phyloP scores from a whole-genome alignment of 1,140 invertebrate species.

The Pseudomyrmex pallidus region DNA sequence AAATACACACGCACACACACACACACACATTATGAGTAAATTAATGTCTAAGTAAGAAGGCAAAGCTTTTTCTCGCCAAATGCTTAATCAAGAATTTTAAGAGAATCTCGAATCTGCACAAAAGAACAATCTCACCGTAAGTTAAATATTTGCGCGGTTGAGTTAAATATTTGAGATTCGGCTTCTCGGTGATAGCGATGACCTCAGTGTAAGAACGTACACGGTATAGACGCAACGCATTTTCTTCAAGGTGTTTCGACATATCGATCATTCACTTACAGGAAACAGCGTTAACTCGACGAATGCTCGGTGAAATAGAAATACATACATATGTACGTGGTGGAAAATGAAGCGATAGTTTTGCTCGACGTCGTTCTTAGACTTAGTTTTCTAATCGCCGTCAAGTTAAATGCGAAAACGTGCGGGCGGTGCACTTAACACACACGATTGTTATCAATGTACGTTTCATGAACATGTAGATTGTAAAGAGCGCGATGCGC shows the following conservation, averaged over 20 bases:
- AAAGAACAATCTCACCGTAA: no score
- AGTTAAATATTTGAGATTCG: no score
- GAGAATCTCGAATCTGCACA: neutral
- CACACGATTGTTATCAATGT: neutral
- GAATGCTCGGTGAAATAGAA: constrained; percentile 29
- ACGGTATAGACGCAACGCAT: constrained; percentile 1
- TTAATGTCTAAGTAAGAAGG: neutral
- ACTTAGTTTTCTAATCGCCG: constrained; percentile 25
- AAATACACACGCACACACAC: no score
- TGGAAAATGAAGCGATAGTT: neutral
- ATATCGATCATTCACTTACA: constrained; percentile 63
- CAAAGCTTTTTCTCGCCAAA: neutral
- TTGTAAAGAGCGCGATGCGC: neutral
- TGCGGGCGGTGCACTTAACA: constrained; percentile 26
- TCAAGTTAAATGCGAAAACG: constrained; percentile 18
- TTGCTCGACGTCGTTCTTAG: neutral
- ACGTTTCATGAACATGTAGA: constrained; percentile 1
- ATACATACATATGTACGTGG: neutral
- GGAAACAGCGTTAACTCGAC: constrained; percentile 38
- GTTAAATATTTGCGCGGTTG: neutral
- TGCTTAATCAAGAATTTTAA: neutral
- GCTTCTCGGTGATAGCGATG: neutral
- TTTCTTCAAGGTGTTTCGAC: constrained; percentile 51
- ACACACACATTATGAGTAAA: no score
- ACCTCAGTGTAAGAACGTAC: neutral